Base-by-base conservation (phyloP, 2,888 invertebrate species). In the Saturnia pavonia region DNA sequence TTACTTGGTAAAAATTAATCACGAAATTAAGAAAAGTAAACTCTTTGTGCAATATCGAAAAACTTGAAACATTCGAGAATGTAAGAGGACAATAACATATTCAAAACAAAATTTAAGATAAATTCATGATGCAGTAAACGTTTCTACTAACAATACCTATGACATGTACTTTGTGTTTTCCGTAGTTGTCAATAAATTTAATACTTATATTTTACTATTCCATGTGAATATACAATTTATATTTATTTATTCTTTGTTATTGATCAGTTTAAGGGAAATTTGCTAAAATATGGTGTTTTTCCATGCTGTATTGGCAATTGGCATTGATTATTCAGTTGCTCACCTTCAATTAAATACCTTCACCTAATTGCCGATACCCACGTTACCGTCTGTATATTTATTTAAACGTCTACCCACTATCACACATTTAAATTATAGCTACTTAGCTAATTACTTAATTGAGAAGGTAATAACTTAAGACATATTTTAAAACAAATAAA, bases 351-450 rank as follows among this genome's bases (percentile, higher is more conserved):
- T 76, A 75, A n/a, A 75, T 75, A 77, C 84, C 85, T 84, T 81
- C 80, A 80, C 81, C 80, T 82, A 75, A 80, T 82, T 81, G 78
- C 69, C 72, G 69, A 80, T 81, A 76, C 85, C 82, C 82, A 85
- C 85, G 77, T 70, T 74, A 68, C 72, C 67, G 70, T 73, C 70
- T 73, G 72, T 72, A 72, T 72, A 67, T 74, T 70, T 75, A 72
- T 74, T 76, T 74, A 73, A 69, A 75, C 67, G 74, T 72, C 74
- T 74, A 75, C 81, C 80, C 74, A 83, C 80, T n/a, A 40, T 40
- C 65, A 54, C 1, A 54, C 22, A 19, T 1, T 48, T 48, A 48
- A 19, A 48, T 48, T 19, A 16, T 48, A 16, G 19, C 16, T 48
- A 48, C 8, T 2, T 48, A 16, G 1, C 16, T 48, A 6, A n/a